A percentile compares a stretch with the other conserved stretches of the same genome.
phyloP scores from a whole-genome alignment of 2,888 invertebrate species.

The Linnaemya vulpina region DNA sequence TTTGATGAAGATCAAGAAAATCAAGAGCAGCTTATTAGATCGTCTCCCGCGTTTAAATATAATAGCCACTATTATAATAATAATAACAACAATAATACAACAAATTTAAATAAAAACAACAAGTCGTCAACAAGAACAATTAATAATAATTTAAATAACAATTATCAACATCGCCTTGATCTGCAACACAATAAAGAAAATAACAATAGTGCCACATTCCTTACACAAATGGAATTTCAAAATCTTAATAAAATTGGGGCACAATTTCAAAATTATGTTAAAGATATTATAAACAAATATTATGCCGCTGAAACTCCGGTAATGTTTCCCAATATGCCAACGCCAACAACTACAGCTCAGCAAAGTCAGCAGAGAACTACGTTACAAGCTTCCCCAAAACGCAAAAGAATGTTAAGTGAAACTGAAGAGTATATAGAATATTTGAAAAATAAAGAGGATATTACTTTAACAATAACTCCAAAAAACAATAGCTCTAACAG shows the following conservation, averaged over 20 bases:
- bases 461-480: conserved; percentile 82
- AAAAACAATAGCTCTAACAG: conserved; percentile 71
- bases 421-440: conserved; percentile 83
- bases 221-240: conserved; percentile 82
- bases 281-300: conserved; percentile 82
- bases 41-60: conserved; percentile 83
- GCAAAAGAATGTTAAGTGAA: conserved; percentile 79
- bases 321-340: conserved; percentile 76
- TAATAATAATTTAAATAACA: conserved; percentile 64
- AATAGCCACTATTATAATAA: conserved; percentile 73
- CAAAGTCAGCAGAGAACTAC: conserved; percentile 67
- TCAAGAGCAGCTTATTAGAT: conserved; percentile 83
- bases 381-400: conserved; percentile 69
- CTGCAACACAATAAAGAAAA: conserved; percentile 74
- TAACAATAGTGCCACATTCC: conserved; percentile 77
- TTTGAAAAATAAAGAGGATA: conserved; percentile 82
- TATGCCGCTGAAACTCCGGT: conserved; percentile 82
- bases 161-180: conserved; percentile 66
- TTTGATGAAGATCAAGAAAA: conserved; percentile 79
- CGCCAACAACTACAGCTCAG: conserved; percentile 76
- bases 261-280: conserved; percentile 83
- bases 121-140: conserved; percentile 67
- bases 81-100: conserved; percentile 71
- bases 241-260: conserved; percentile 82
- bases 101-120: conserved; percentile 67